These are phyloP conservation scores for Corvus hawaiiensis DNA, from an alignment of 2,113 vertebrate genomes.

Conservation along the genomic window DNA sequence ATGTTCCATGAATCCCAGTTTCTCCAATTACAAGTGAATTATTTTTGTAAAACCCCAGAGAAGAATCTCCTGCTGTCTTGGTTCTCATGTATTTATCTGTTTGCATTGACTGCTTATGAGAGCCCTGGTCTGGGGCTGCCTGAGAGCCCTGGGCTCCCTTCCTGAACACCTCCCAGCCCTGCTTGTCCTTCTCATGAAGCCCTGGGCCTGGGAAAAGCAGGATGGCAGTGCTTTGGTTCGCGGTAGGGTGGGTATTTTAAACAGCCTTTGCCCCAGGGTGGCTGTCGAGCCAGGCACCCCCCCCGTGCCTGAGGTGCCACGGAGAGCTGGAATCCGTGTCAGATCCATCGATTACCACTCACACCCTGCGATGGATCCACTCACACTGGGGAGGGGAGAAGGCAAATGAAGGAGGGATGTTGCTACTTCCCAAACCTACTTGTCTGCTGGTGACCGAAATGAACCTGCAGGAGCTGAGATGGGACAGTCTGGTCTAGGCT, in stretches of 20 bases:
- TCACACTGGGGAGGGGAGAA: neutral
- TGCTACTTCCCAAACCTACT: neutral
- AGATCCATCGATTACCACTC: neutral
- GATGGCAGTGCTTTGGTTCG: neutral
- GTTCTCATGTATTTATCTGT: neutral
- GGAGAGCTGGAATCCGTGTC: neutral
- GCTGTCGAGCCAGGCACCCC: neutral
- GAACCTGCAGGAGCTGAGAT: neutral
- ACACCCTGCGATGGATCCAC: neutral
- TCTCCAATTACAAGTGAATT: slow-evolving; percentile 57
- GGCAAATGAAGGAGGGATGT: neutral
- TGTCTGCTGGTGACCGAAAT: no score
- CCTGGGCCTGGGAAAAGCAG: neutral
- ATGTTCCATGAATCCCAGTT: slow-evolving; percentile 34
- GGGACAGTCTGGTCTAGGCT: neutral
- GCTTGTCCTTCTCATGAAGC: neutral
- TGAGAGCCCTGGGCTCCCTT: neutral
- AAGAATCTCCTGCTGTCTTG: neutral
- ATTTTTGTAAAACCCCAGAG: slow-evolving; percentile 39
- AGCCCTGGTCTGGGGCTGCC: neutral
- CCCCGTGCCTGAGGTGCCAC: neutral
- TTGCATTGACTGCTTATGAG: rapidly evolving
- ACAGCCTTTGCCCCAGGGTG: neutral
- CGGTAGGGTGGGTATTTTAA: neutral
- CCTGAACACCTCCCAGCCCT: neutral